A percentile compares a stretch with the other conserved stretches of the same genome.
phyloP scores from a whole-genome alignment of 92 coral and sea anemone species.

The Siderastrea siderea region DNA sequence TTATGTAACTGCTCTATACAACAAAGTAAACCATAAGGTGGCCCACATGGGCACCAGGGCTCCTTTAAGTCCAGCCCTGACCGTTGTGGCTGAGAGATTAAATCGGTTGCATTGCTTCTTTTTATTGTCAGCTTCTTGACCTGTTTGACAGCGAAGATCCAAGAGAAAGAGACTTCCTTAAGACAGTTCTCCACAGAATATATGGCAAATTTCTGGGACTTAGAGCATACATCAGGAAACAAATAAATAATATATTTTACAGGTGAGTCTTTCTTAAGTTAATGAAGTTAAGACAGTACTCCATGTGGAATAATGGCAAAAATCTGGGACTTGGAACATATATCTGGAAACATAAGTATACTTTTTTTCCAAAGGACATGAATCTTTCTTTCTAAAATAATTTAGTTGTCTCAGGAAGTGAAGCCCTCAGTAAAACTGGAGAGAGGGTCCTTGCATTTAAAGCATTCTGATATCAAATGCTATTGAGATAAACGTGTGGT shows the following conservation, averaged over 20 bases:
- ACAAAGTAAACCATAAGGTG: too few species aligned
- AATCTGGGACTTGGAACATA: too few species aligned
- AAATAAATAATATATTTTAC: slow-evolving; percentile 97
- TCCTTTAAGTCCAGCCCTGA: too few species aligned
- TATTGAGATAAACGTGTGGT: too few species aligned
- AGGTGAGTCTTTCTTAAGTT: slow-evolving; percentile 56
- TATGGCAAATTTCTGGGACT: slow-evolving; percentile 98
- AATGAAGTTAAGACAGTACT: not conserved
- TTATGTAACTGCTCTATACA: too few species aligned
- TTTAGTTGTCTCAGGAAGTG: not conserved
- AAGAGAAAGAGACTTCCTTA: slow-evolving; percentile 95
- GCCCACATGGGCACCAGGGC: too few species aligned
- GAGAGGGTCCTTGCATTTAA: too few species aligned
- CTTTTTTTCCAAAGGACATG: too few species aligned
- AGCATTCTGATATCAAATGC: too few species aligned
- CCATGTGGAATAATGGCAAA: too few species aligned
- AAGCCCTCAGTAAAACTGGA: not conserved
- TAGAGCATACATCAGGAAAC: slow-evolving; percentile 95
- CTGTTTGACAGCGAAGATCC: slow-evolving; percentile 99
- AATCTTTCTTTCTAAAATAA: too few species aligned
- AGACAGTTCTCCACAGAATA: slow-evolving; percentile 98
- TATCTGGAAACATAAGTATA: too few species aligned
- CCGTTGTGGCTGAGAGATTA: not conserved
- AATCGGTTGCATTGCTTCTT: not conserved
- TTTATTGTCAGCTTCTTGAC: slow-evolving; percentile 83